Base-by-base conservation (phyloP, 2,113 vertebrate genomes). In the Ursus arctos region DNA sequence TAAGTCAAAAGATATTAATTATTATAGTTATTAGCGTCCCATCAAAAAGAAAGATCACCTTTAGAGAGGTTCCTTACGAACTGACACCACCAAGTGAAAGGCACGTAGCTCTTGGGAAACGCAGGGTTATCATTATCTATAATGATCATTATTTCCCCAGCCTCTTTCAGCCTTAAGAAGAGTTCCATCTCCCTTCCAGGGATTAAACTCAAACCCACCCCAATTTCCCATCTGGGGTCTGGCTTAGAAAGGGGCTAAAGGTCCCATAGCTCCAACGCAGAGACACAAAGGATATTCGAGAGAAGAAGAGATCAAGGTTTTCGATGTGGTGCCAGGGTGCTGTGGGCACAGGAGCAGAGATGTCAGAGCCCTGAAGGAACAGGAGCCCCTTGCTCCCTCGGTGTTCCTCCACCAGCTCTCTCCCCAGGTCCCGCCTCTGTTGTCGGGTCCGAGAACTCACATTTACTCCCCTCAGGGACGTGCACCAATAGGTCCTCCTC, bases 311-410 rank as follows among this genome's bases (percentile, higher is more conserved):
- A 97, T 99, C 99, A 98, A 99, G 98, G 98, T 99, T 99, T 98
- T 99, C 99, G 59, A 99, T 99, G 98, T 99, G 99, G 97, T 99
- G 99, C 99, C 99, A 99, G 0, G 99, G 99, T 95, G 99, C 99
- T 99, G 99, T 55, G 84, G 92, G 61, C 67, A 96, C 43, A 97
- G 76, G 72, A 92, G 72, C 11, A 98, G 80, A 91, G 36, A 96
- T 19, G 82, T 98, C 79, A 97, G 89, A 91, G 24, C 12, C 40
- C 85, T 24, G 5, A 85, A 85, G 97, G 51, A 91, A 33, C 14
- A 22, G 4, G 26, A 57, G n/a, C 55, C 79, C 88, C 69, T 53
- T 7, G 31, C n/a, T 69, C 93, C 82, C 63, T 47, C 69, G n/a
- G 5, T 1, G 21, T 28, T 22, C 65, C 26, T 43, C 57, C 43